Evolutionary conservation across 2,113 vertebrate genomes (phyloP).

Genomic region (Clarias gariepinus): DNA sequence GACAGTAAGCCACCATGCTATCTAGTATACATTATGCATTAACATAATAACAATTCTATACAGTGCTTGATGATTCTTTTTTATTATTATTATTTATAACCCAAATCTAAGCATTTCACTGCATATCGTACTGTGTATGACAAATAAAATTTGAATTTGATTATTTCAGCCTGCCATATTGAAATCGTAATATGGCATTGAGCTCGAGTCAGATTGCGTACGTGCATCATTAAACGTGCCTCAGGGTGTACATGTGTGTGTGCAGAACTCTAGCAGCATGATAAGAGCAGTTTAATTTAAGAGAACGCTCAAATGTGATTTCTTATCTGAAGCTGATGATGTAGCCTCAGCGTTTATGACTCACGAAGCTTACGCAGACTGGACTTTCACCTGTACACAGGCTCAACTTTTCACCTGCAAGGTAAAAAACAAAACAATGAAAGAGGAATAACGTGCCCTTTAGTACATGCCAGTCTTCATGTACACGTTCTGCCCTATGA

Average conservation of each 20-base stretch:
- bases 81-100: background rate
- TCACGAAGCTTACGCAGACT: slow-evolving; percentile 13
- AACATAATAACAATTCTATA: background rate
- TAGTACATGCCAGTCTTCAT: background rate
- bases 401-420: slow-evolving; percentile 24
- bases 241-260: slow-evolving; percentile 12
- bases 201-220: slow-evolving; percentile 49
- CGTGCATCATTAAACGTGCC: slow-evolving; percentile 21
- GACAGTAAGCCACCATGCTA: no score
- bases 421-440: background rate
- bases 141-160: no score
- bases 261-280: background rate
- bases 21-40: background rate
- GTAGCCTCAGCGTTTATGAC: slow-evolving; percentile 36
- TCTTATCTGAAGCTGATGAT: slow-evolving; percentile 42
- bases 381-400: slow-evolving; percentile 42
- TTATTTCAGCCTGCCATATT: background rate
- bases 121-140: no score
- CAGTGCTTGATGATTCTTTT: background rate
- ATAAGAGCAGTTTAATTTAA: slow-evolving; percentile 32
- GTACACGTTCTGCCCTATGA: background rate
- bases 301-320: slow-evolving; percentile 4
- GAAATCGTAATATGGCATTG: slow-evolving; percentile 2
- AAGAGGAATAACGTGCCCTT: slow-evolving; percentile 2
- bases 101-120: no score